These are phyloP conservation scores for Drosophila tani DNA, from an alignment of 1,140 invertebrate species.

Conservation along the genomic window DNA sequence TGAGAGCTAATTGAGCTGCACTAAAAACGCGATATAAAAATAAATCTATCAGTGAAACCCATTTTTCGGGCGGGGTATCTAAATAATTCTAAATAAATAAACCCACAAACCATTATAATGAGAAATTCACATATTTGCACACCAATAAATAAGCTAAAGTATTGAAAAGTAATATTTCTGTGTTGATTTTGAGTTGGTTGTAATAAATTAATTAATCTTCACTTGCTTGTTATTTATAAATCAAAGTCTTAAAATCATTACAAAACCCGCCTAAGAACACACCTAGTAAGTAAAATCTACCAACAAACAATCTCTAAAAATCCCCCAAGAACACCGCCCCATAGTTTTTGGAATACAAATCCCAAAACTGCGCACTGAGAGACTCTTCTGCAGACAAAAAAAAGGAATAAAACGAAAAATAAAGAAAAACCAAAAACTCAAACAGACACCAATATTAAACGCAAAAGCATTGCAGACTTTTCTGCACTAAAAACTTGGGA, in stretches of 20 bases:
- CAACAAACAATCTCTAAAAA: not conserved
- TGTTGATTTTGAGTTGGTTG: no score
- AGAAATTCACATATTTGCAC: no score
- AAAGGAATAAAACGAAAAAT: constrained; percentile 34
- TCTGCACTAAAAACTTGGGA: constrained; percentile 77
- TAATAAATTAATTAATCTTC: no score
- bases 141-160: no score
- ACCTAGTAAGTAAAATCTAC: not conserved
- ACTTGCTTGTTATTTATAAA: not conserved
- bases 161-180: no score
- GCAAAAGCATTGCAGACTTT: constrained; percentile 73
- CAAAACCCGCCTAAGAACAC: not conserved
- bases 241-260: no score
- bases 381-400: constrained; percentile 35
- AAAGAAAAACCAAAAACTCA: constrained; percentile 59
- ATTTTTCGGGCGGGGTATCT: not conserved
- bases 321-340: constrained; percentile 5
- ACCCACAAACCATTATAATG: no score
- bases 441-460: constrained; percentile 70
- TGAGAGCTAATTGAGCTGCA: constrained; percentile 48
- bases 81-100: not conserved
- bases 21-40: constrained; percentile 31
- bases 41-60: constrained; percentile 6
- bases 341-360: constrained; percentile 1
- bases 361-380: constrained; percentile 45